A percentile compares a stretch with the other conserved stretches of the same genome.
Conservation (phyloP, 2,797 vertebrate genomes). For the Eidolon dupreanum region DNA sequence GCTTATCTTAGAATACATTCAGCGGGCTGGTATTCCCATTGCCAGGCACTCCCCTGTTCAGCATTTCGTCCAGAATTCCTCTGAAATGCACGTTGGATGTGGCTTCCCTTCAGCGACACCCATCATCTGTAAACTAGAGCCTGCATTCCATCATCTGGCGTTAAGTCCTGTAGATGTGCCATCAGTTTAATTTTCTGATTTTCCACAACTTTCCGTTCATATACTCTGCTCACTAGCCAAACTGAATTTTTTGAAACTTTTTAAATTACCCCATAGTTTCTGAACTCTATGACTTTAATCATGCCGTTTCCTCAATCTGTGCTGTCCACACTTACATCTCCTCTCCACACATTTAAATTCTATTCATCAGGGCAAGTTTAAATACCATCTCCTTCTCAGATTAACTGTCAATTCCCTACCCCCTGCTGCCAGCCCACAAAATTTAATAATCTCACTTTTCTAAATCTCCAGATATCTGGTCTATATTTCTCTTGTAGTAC, state of each 20-base stretch:
- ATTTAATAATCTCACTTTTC: not conserved
- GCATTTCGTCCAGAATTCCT: not conserved
- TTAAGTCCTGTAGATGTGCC: not conserved
- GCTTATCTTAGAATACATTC: not conserved
- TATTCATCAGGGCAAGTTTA: not conserved
- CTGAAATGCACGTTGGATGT: not conserved
- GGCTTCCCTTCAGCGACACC: not conserved
- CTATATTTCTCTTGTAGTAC: not conserved
- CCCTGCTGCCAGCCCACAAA: not conserved
- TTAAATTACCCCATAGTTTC: not conserved
- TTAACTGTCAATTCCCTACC: not conserved
- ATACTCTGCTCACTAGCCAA: not conserved
- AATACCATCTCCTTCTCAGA: not conserved
- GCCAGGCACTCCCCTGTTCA: not conserved
- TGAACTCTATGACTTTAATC: not conserved
- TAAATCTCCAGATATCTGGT: not conserved
- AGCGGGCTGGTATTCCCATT: not conserved
- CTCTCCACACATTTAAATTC: not conserved
- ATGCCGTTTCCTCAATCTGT: not conserved
- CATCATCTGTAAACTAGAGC: not conserved
- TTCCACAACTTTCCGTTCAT: not conserved
- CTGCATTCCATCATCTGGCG: not conserved
- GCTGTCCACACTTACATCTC: not conserved
- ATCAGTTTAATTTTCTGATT: not conserved
- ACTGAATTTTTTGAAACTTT: not conserved